Evolutionary conservation across 2,888 invertebrate genomes (phyloP).

Genomic region (Hypsopygia costalis): DNA sequence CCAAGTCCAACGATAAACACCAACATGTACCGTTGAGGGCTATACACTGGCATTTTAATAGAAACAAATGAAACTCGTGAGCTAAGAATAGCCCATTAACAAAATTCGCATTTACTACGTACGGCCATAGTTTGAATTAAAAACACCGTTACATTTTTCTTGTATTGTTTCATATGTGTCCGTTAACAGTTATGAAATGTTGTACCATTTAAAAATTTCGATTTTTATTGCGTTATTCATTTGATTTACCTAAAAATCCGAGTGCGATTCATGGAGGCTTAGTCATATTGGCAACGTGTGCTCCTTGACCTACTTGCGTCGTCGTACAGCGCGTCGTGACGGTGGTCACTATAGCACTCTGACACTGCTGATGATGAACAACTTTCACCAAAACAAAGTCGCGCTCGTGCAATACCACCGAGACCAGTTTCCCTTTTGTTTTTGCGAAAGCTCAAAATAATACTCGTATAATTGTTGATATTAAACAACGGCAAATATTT

Average conservation of each 20-base stretch:
- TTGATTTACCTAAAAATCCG: conserved; percentile 33
- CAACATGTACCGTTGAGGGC: too few species aligned
- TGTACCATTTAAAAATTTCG: conserved; percentile 6
- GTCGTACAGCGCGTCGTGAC: conserved; percentile 49
- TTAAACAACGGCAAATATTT: background rate
- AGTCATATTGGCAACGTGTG: conserved; percentile 50
- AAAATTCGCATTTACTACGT: too few species aligned
- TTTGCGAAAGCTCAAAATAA: conserved; percentile 7
- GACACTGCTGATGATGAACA: conserved; percentile 53
- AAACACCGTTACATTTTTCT: background rate
- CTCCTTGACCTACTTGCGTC: conserved; percentile 75
- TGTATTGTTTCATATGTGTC: background rate
- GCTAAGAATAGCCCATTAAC: too few species aligned
- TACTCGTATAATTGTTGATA: conserved; percentile 7
- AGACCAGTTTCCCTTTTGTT: conserved; percentile 34
- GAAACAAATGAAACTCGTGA: too few species aligned
- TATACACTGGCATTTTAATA: too few species aligned
- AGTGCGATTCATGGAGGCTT: conserved; percentile 46
- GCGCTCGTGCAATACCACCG: conserved; percentile 27
- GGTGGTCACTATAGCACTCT: conserved; percentile 47
- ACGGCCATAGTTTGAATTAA: background rate
- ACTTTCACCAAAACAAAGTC: conserved; percentile 69
- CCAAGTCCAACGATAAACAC: too few species aligned
- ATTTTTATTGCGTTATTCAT: conserved; percentile 27
- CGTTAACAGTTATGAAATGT: conserved; percentile 8